A percentile compares a stretch with the other conserved stretches of the same genome.
Evolutionary conservation across 1,140 invertebrate genomes (phyloP).

Genomic region (Drosophila mauritiana): DNA sequence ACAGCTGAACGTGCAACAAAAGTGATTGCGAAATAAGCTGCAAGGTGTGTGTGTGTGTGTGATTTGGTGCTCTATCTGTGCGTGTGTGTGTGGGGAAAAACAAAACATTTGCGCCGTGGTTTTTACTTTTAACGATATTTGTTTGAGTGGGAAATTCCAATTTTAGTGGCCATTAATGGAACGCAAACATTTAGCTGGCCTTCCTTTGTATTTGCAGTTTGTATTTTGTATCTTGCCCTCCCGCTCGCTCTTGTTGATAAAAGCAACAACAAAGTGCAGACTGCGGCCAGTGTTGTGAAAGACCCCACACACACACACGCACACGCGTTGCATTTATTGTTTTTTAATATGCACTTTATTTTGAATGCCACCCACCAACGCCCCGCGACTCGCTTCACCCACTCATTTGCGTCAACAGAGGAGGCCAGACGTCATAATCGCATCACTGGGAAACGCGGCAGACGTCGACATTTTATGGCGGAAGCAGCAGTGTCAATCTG

Average conservation of each 20-base stretch:
- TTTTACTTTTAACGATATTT: slow-evolving; percentile 2
- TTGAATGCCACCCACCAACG: slow-evolving; percentile 29
- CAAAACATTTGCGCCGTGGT: slow-evolving; percentile 15
- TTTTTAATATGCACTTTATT: slow-evolving; percentile 62
- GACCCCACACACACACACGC: slow-evolving; percentile 23
- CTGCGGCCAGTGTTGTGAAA: slow-evolving; percentile 60
- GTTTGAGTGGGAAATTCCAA: background rate
- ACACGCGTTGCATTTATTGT: slow-evolving; percentile 43
- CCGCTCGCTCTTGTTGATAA: background rate
- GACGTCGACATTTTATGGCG: slow-evolving; percentile 57
- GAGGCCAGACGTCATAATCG: slow-evolving; percentile 49
- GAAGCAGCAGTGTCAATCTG: slow-evolving; percentile 38
- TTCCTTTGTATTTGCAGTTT: slow-evolving; percentile 34
- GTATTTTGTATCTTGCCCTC: background rate
- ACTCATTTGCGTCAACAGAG: slow-evolving; percentile 28
- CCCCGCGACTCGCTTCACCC: slow-evolving; percentile 16
- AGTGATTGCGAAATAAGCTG: slow-evolving; percentile 73
- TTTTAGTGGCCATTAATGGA: background rate
- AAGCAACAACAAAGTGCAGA: slow-evolving; percentile 54
- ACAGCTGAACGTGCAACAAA: slow-evolving; percentile 30
- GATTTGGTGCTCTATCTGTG: slow-evolving; percentile 1
- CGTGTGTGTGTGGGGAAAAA: slow-evolving; percentile 5
- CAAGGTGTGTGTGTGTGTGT: slow-evolving; percentile 15
- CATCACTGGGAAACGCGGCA: slow-evolving; percentile 37
- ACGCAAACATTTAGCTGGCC: slow-evolving; percentile 15